Percentiles rank a stretch among this genome's conserved stretches.
Evolutionary conservation across 2,797 vertebrate species (phyloP).

Genomic region (Urocyon cinereoargenteus): DNA sequence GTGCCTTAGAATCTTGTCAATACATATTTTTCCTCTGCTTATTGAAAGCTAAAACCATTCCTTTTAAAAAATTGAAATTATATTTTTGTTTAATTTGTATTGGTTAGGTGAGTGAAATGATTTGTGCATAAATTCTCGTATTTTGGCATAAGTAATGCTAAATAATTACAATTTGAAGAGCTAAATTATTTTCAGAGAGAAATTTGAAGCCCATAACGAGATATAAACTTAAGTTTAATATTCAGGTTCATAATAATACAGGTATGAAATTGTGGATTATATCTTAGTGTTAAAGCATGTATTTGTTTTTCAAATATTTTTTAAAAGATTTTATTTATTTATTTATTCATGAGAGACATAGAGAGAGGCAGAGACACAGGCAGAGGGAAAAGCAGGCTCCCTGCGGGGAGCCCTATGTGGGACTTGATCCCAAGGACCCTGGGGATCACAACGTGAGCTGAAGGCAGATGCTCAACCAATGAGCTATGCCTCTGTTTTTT

Average conservation of each 20-base stretch:
- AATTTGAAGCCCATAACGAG: not conserved
- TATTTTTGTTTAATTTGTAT: not conserved
- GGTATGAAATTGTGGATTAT: not conserved
- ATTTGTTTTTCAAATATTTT: not conserved
- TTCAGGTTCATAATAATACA: not conserved
- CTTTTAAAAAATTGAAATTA: not conserved
- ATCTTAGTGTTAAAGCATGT: not conserved
- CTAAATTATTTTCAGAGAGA: not conserved
- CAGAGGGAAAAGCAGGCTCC: no score
- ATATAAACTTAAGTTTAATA: not conserved
- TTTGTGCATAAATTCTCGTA: not conserved
- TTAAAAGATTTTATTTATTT: no score
- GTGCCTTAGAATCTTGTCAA: not conserved
- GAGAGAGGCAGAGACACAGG: no score
- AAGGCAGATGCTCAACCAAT: no score
- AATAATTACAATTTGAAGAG: not conserved
- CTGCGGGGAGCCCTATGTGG: no score
- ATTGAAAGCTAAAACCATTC: not conserved
- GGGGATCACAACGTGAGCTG: no score
- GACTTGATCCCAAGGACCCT: no score
- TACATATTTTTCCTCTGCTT: not conserved
- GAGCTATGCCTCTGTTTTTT: not conserved
- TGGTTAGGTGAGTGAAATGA: not conserved
- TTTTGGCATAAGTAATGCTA: not conserved
- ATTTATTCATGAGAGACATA: no score